phyloP scores from a whole-genome alignment of 2,797 vertebrate genomes.

The Amniataba percoides region DNA sequence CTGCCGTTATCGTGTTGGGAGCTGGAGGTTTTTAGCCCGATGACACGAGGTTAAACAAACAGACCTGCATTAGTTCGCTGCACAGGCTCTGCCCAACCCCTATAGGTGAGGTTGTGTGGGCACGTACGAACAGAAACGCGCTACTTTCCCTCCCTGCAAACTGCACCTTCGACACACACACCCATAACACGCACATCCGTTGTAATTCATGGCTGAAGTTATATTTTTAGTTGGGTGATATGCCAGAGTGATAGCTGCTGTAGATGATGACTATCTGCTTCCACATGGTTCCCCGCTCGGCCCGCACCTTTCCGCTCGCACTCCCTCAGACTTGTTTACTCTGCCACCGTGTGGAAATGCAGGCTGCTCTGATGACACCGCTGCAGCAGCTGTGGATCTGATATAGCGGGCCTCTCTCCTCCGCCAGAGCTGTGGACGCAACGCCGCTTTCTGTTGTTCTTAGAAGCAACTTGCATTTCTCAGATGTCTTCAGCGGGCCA shows the following conservation, averaged over 20 bases:
- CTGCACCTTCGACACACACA: slow-evolving; percentile 27
- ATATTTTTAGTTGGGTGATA: slow-evolving; percentile 75
- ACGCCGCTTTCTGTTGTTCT: slow-evolving; percentile 66
- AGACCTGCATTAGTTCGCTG: slow-evolving; percentile 74
- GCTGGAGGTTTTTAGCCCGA: slow-evolving; percentile 61
- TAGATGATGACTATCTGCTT: slow-evolving; percentile 76
- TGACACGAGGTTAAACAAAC: slow-evolving; percentile 78
- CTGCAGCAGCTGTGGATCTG: slow-evolving; percentile 67
- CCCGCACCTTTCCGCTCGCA: slow-evolving; percentile 59
- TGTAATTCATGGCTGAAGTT: slow-evolving; percentile 61
- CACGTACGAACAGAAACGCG: slow-evolving; percentile 65
- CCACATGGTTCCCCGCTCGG: slow-evolving; percentile 54
- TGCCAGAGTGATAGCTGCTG: slow-evolving; percentile 62
- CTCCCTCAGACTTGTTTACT: slow-evolving; percentile 79
- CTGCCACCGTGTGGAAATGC: slow-evolving; percentile 83
- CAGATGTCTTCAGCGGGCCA: slow-evolving; percentile 60
- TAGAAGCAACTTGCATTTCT: slow-evolving; percentile 49
- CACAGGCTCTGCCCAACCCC: slow-evolving; percentile 57
- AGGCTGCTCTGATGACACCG: slow-evolving; percentile 73
- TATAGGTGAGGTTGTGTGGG: slow-evolving; percentile 59
- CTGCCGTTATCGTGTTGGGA: slow-evolving; percentile 62
- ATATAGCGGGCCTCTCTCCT: slow-evolving; percentile 56
- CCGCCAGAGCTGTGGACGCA: slow-evolving; percentile 42
- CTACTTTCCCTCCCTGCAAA: slow-evolving; percentile 49
- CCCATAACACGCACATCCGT: slow-evolving; percentile 40